phyloP scores from a whole-genome alignment of 2,888 invertebrate species.

The Drosophila algonquin region DNA sequence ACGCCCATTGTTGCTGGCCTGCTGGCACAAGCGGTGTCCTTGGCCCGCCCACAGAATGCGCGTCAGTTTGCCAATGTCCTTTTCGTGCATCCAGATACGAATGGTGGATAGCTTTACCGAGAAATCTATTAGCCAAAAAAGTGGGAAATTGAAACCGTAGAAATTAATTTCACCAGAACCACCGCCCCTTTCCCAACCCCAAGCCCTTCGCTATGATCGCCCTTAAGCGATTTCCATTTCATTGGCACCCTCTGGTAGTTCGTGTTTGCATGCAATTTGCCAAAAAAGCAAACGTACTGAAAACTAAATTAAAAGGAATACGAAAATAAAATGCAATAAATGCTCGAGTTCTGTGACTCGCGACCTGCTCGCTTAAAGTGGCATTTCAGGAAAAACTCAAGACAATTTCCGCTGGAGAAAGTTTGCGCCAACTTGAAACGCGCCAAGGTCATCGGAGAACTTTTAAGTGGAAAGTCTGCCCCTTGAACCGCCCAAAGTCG shows the following conservation, averaged over 20 bases:
- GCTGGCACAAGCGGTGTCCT: constrained; percentile 91
- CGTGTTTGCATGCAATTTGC: constrained; percentile 80
- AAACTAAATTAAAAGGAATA: constrained; percentile 65
- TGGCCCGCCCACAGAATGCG: constrained; percentile 96
- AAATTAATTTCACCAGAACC: constrained; percentile 34
- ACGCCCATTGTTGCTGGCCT: constrained; percentile 92
- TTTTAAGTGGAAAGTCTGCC: constrained; percentile 5
- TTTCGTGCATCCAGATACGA: constrained; percentile 97
- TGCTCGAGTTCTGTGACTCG: constrained; percentile 48
- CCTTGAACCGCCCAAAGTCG: neutral
- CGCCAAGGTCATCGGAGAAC: constrained; percentile 36
- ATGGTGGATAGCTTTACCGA: constrained; percentile 94
- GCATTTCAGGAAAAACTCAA: constrained; percentile 36
- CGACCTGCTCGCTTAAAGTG: constrained; percentile 47
- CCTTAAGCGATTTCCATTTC: constrained; percentile 40
- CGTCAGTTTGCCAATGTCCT: constrained; percentile 93
- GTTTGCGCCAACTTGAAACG: constrained; percentile 41
- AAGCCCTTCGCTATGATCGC: constrained; percentile 5
- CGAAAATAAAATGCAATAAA: constrained; percentile 53
- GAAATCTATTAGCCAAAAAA: constrained; percentile 85
- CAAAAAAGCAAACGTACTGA: constrained; percentile 43
- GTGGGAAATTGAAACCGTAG: constrained; percentile 35
- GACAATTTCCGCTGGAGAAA: constrained; percentile 48
- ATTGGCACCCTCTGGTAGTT: constrained; percentile 40
- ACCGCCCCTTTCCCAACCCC: neutral